Conservation (phyloP, 2,113 vertebrate species). For the Rafetus swinhoei region DNA sequence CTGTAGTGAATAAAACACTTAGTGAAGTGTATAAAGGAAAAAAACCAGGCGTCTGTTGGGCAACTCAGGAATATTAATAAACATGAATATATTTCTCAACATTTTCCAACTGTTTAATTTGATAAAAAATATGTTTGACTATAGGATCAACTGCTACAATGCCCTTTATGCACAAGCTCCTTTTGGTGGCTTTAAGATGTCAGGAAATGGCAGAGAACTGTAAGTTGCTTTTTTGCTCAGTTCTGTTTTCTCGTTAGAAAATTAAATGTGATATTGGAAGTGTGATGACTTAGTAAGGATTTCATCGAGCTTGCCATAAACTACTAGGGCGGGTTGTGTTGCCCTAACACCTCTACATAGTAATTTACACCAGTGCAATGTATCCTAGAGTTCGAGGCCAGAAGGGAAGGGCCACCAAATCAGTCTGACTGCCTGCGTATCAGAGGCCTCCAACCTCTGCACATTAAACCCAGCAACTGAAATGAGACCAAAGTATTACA, state of each 20-base stretch:
- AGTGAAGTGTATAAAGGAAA: not conserved
- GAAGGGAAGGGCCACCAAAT: not conserved
- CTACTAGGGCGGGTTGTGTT: not conserved
- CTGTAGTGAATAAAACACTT: not conserved
- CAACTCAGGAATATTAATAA: not conserved
- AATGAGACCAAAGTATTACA: not conserved
- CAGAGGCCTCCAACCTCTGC: not conserved
- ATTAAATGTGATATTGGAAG: not conserved
- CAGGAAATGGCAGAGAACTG: slow-evolving; percentile 96
- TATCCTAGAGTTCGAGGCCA: not conserved
- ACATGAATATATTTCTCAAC: too few species aligned
- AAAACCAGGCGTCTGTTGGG: not conserved
- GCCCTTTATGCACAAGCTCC: slow-evolving; percentile 91
- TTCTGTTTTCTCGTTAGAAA: not conserved
- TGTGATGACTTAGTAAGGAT: not conserved
- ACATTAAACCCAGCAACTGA: not conserved
- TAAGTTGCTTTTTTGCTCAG: slow-evolving; percentile 77
- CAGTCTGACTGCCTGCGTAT: not conserved
- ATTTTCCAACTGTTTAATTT: not conserved
- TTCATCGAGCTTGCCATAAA: slow-evolving; percentile 13
- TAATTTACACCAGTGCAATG: not conserved
- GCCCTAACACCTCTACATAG: not conserved
- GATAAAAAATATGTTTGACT: not conserved
- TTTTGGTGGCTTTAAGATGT: slow-evolving; percentile 97
- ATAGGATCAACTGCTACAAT: slow-evolving; percentile 97